phyloP scores from a whole-genome alignment of 2,888 invertebrate species.

The Drosophila fungiperda region DNA sequence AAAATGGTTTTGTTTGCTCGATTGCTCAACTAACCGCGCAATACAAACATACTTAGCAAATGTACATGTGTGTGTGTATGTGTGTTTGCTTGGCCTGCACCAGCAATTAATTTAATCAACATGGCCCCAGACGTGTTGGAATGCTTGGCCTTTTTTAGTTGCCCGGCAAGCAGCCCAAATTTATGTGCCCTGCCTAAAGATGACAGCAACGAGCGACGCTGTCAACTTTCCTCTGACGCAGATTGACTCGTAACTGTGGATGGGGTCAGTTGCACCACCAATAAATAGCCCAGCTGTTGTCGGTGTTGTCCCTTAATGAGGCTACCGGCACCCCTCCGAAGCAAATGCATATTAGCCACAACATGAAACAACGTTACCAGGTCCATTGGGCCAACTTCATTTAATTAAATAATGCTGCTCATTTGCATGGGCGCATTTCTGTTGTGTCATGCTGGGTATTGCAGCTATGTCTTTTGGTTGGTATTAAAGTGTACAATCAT shows the following conservation, averaged over 20 bases:
- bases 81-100: slow-evolving; percentile 32
- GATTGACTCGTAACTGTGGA: slow-evolving; percentile 50
- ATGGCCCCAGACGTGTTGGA: slow-evolving; percentile 30
- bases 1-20: slow-evolving; percentile 67
- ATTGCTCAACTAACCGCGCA: slow-evolving; percentile 74
- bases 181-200: slow-evolving; percentile 55
- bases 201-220: slow-evolving; percentile 37
- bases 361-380: slow-evolving; percentile 15
- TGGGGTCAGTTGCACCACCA: slow-evolving; percentile 17
- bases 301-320: slow-evolving; percentile 50
- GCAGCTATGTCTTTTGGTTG: background rate
- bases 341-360: slow-evolving; percentile 37
- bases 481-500: background rate
- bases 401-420: slow-evolving; percentile 64
- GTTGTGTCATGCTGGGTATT: background rate
- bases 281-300: slow-evolving; percentile 43
- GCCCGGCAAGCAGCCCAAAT: slow-evolving; percentile 30
- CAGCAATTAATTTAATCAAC: slow-evolving; percentile 68
- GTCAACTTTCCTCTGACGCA: slow-evolving; percentile 21
- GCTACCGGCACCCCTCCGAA: slow-evolving; percentile 15
- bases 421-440: slow-evolving; percentile 52
- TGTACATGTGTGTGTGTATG: slow-evolving; percentile 3
- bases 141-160: slow-evolving; percentile 15
- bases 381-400: slow-evolving; percentile 43
- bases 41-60: slow-evolving; percentile 28